Base-by-base conservation (phyloP, 2,888 invertebrate species). In the Oscheius sp. region DNA sequence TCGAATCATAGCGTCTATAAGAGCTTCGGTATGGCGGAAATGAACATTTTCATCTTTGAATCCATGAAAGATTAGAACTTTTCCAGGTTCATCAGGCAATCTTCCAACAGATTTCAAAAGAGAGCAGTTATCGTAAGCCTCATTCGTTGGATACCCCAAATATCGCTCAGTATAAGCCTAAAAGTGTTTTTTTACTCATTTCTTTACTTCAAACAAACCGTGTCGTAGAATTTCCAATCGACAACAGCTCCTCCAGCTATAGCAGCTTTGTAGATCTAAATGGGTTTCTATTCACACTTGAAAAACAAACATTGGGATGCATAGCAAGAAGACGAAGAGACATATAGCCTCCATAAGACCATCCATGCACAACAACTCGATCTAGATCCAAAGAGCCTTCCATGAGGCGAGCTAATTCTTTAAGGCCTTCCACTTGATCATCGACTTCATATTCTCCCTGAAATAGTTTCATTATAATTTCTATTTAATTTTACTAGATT, bases 281-380 rank as follows among this genome's bases (percentile, higher is more conserved):
- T 17, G 2, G 55, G 8, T 42, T 91, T 77, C 1, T 73, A 72
- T 12, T 37, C 2, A 57, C 3, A 37, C 15, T 10, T 6, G 10
- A 31, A n/a, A 39, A 25, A 15, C 57, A 5, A 27, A 95, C 90
- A 84, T 95, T 92, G 0, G 96, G 94, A 86, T 93, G 91, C 76
- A 95, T 94, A 71, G 93, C 93, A 50, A 98, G 89, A 0, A 93
- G 96, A 91, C 96, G 93, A 31, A 98, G 90, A 72, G 96, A 94
- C 39, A 98, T 90, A 89, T 97, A 98, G 31, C 97, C 98, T 90
- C 97, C 98, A 86, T 98, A 99, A 48, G 96, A 96, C 96, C 97
- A 98, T 0, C 98, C 98, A 87, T 95, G 95, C 81, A 98, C 93
- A 0, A 94, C 96, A 15, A 99, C 92, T 53, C 97, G 90, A 79